Percentiles rank a stretch among this genome's conserved stretches.
Conservation (phyloP, 1,140 invertebrate species). For the Neodiprion virginianus region DNA sequence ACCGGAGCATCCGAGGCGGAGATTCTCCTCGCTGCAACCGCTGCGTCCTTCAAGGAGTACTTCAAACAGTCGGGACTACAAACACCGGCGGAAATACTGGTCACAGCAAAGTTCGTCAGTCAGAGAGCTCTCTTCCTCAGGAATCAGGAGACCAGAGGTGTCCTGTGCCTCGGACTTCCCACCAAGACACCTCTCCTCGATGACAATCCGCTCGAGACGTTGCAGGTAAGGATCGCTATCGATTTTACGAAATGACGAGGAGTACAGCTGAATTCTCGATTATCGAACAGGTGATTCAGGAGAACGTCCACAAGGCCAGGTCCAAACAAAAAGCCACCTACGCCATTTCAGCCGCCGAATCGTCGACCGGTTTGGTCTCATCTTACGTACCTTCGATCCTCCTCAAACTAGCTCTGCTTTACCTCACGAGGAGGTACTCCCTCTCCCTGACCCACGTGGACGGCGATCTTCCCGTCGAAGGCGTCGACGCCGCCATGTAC, state of each 20-base stretch:
- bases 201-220: conserved; percentile 53
- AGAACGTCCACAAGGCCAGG: conserved; percentile 67
- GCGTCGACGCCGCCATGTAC: conserved; percentile 72
- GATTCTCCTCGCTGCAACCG: conserved; percentile 69
- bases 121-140: conserved; percentile 61
- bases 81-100: conserved; percentile 63
- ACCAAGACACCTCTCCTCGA: conserved; percentile 57
- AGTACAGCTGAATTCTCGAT: conserved; percentile 54
- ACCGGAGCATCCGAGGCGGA: conserved; percentile 73
- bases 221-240: conserved; percentile 41
- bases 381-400: conserved; percentile 72
- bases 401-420: conserved; percentile 72
- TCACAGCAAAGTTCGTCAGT: conserved; percentile 65
- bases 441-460: conserved; percentile 75
- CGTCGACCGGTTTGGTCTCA: conserved; percentile 71
- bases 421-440: conserved; percentile 75
- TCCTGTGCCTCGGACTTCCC: conserved; percentile 67
- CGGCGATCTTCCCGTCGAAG: conserved; percentile 72
- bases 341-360: conserved; percentile 71
- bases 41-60: conserved; percentile 70
- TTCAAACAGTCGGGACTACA: conserved; percentile 63
- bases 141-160: conserved; percentile 61
- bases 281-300: conserved; percentile 60
- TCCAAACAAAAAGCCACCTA: conserved; percentile 72
- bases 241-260: conserved; percentile 40